Evolutionary conservation across 1,140 invertebrate species (phyloP), one percentile per base, ranked within the genome.

Genomic region (Drosophila willistoni): DNA sequence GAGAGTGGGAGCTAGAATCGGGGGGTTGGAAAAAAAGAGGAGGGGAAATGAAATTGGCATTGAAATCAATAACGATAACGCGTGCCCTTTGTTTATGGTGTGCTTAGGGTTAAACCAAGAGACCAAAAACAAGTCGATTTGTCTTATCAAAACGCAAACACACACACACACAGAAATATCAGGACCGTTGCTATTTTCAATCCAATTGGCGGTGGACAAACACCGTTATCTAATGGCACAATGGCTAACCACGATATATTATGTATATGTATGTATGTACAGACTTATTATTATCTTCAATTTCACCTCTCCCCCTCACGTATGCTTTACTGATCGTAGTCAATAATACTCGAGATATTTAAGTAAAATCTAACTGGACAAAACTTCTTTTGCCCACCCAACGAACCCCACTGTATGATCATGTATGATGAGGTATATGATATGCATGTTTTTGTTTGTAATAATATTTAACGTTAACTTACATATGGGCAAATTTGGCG

Each of bases 401-500:
- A 25, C 22, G 22, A 25, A 29, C 6, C 29, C 6, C 29, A 29
- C 5, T 29, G 29, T 25, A 29, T 3, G 29, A 29, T 7, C 6
- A 29, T 29, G 6, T 29, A 4, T 25, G 22, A 22, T 22, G 19
- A 22, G 19, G 19, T 19, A 19, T 25, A 25, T 25, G 22, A 19
- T 47, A 47, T 19, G 17, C 17, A 10, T 51, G 17, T 5, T 3
- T 51, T 29, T 10, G 3, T 51, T 51, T 22, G 9, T 47, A 19
- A 19, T 2, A 39, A 39, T 39, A 12, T 47, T 9, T 73, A n/a
- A n/a, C n/a, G n/a, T n/a, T 7, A 12, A 75, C 82, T 85, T 69
- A 86, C 82, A 34, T 34, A 86, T 79, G 22, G 84, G 73, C 71
- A 87, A 66, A 69, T 33, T 77, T 61, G 82, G 82, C 42, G 82